Evolutionary conservation across 2,888 invertebrate species (phyloP).

Genomic region (Tipula unca): DNA sequence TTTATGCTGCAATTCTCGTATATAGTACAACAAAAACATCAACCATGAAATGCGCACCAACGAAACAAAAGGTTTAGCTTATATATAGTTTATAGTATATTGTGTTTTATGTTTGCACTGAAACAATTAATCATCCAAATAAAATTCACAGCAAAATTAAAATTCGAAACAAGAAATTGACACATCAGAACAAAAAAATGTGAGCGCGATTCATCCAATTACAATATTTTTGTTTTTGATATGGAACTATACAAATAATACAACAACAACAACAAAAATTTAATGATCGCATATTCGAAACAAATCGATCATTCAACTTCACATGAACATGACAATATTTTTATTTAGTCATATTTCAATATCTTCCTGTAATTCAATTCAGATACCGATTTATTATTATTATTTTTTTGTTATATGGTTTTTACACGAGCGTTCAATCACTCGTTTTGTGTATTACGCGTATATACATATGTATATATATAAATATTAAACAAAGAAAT

Average conservation of each 20-base stretch:
- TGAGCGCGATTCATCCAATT: background rate
- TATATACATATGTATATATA: background rate
- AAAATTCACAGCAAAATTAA: background rate
- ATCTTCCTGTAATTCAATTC: constrained; percentile 14
- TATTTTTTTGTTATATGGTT: background rate
- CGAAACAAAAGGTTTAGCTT: background rate
- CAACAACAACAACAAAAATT: background rate
- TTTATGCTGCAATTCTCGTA: background rate
- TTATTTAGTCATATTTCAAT: constrained; percentile 14
- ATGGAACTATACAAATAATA: background rate
- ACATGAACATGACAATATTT: background rate
- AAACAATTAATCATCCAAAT: constrained; percentile 1
- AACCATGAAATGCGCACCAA: background rate
- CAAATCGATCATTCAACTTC: constrained; percentile 1
- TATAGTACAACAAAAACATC: background rate
- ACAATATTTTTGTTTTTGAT: background rate
- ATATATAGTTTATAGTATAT: background rate
- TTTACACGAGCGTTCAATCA: background rate
- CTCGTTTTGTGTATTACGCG: background rate
- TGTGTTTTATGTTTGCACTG: background rate
- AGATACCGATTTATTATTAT: background rate
- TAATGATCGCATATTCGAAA: background rate
- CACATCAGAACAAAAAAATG: background rate
- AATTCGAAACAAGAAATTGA: background rate
- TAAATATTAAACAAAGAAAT: background rate